These are phyloP conservation scores for Andrena dorsata DNA, from an alignment of 2,888 invertebrate genomes.

Conservation along the genomic window DNA sequence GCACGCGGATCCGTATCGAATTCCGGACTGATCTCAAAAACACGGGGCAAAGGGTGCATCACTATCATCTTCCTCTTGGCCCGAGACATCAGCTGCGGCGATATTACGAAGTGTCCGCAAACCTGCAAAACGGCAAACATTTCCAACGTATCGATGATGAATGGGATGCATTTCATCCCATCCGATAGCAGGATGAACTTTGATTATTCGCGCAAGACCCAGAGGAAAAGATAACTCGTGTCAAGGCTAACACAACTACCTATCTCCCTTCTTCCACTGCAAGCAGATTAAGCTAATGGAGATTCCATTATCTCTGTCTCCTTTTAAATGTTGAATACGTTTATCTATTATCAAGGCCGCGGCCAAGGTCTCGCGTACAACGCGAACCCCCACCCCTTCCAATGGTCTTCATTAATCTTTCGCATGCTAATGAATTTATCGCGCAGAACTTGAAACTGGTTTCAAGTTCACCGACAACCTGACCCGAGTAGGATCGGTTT, in stretches of 20 bases:
- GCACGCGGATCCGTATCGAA: conserved; percentile 98
- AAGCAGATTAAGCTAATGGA: too few species aligned
- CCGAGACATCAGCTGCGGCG: conserved; percentile 97
- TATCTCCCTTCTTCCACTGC: too few species aligned
- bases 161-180: too few species aligned
- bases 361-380: neutral
- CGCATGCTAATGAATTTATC: neutral
- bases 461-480: conserved; percentile 6
- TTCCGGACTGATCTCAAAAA: conserved; percentile 97
- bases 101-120: conserved; percentile 95
- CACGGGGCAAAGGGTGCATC: conserved; percentile 98
- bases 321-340: neutral
- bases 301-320: too few species aligned
- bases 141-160: neutral
- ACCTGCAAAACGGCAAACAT: conserved; percentile 86
- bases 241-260: too few species aligned
- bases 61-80: conserved; percentile 98
- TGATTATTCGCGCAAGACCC: too few species aligned
- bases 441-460: neutral
- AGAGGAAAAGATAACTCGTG: too few species aligned
- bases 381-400: neutral
- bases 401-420: neutral
- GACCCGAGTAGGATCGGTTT: neutral
- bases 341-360: neutral
- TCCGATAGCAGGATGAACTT: too few species aligned